Conservation (phyloP, 2,888 invertebrate species). For the Lithophane leautieri region DNA sequence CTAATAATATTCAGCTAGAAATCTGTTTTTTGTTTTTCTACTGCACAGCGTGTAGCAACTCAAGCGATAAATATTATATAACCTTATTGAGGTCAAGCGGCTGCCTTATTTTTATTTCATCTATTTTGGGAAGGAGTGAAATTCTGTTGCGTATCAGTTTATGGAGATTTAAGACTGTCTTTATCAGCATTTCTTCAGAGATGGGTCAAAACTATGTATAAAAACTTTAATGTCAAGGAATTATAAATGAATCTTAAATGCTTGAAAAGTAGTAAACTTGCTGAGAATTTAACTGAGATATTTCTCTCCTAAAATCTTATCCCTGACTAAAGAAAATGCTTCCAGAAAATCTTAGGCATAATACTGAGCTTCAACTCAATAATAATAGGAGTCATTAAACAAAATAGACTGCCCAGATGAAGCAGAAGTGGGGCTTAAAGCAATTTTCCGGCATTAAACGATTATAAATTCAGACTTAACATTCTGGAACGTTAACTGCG, state of each 20-base stretch:
- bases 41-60: neutral
- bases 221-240: slow-evolving; percentile 12
- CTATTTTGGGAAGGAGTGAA: neutral
- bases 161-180: neutral
- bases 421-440: slow-evolving; percentile 49
- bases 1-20: neutral
- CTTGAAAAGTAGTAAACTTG: slow-evolving; percentile 27
- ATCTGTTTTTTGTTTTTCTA: neutral
- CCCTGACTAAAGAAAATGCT: slow-evolving; percentile 22
- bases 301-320: slow-evolving; percentile 23
- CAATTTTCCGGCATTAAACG: slow-evolving; percentile 59
- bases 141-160: neutral
- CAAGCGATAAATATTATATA: slow-evolving; percentile 28
- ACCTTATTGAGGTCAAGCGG: slow-evolving; percentile 15
- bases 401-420: slow-evolving; percentile 51
- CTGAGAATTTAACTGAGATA: slow-evolving; percentile 27
- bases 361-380: slow-evolving; percentile 33
- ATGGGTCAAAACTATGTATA: slow-evolving; percentile 4
- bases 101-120: slow-evolving; percentile 19
- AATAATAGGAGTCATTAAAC: slow-evolving; percentile 53
- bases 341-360: slow-evolving; percentile 22
- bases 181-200: slow-evolving; percentile 7
- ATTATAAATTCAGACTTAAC: slow-evolving; percentile 66
- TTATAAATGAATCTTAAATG: slow-evolving; percentile 33
- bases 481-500: slow-evolving; percentile 51